Evolutionary conservation across 2,888 invertebrate genomes (phyloP).

Genomic region (Limnephilus lunatus): DNA sequence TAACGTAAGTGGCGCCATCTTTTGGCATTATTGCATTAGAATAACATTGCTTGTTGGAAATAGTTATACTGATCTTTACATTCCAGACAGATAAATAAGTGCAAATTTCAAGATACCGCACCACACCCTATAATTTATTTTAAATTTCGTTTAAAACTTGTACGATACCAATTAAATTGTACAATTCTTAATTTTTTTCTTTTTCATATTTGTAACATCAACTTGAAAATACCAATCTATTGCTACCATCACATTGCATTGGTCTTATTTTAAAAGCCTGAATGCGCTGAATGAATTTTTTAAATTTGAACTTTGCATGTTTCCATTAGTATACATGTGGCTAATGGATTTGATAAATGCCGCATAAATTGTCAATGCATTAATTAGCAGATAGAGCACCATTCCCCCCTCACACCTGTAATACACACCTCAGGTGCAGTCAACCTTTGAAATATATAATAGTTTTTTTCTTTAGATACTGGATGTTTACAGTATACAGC

Average conservation of each 20-base stretch:
- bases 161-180: background rate
- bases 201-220: background rate
- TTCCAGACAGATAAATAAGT: background rate
- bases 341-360: background rate
- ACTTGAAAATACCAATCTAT: background rate
- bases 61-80: background rate
- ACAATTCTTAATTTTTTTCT: background rate
- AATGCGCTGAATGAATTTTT: background rate
- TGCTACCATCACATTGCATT: background rate
- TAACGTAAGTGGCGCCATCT: too few species aligned
- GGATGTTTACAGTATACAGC: too few species aligned
- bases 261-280: too few species aligned
- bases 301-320: background rate
- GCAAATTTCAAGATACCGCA: background rate
- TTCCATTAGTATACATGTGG: background rate
- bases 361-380: background rate
- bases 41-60: background rate
- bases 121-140: background rate
- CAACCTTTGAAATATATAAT: background rate
- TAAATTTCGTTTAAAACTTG: background rate
- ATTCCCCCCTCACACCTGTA: background rate
- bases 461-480: background rate
- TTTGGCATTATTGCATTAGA: too few species aligned
- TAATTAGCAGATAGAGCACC: conserved; percentile 31
- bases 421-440: background rate